Base-by-base conservation (phyloP, 2,888 invertebrate genomes). In the Tanytarsus gracilentus region DNA sequence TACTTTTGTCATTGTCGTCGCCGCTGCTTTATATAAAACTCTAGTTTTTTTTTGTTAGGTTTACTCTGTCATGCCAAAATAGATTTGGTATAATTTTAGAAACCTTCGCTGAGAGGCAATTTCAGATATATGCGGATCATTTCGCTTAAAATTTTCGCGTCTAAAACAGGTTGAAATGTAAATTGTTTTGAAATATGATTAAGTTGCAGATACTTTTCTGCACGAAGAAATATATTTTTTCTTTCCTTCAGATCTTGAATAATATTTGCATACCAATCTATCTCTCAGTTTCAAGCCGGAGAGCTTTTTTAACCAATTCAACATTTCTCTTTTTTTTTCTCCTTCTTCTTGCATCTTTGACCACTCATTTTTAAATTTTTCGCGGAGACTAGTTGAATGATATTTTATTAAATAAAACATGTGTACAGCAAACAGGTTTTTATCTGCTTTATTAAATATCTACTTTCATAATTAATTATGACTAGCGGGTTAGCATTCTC, bases 111-210 rank as follows among this genome's bases (percentile, higher is more conserved):
- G 9, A 27, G 30, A 51, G 29, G 21, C 51, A 29, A 9, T 50
- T 50, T 23, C n/a, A 27, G 18, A n/a, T n/a, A n/a, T n/a, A n/a
- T n/a, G n/a, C n/a, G n/a, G n/a, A 51, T 30, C 51, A 51, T 14
- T 8, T 26, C 18, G 26, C 18, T 39, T 14, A 18, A 25, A 25
- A 40, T 11, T 53, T 30, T 56, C 33, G 8, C 14, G 50, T 50
- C 25, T n/a, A 48, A 58, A 58, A 58, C 58, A 58, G 58, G 58
- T 58, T 58, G 48, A 48, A 58, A 58, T 58, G 58, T 58, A 58
- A 58, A 58, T 58, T 58, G 23, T 39, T 29, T 33, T n/a, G 40
- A 33, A 39, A 36, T 55, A 23, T 40, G 44, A 58, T 48, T 58
- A 58, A 40, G 58, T 27, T 58, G 58, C 58, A 56, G 25, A 56